phyloP scores from a whole-genome alignment of 2,113 vertebrate species.

The Chaetorhynchus papuensis region DNA sequence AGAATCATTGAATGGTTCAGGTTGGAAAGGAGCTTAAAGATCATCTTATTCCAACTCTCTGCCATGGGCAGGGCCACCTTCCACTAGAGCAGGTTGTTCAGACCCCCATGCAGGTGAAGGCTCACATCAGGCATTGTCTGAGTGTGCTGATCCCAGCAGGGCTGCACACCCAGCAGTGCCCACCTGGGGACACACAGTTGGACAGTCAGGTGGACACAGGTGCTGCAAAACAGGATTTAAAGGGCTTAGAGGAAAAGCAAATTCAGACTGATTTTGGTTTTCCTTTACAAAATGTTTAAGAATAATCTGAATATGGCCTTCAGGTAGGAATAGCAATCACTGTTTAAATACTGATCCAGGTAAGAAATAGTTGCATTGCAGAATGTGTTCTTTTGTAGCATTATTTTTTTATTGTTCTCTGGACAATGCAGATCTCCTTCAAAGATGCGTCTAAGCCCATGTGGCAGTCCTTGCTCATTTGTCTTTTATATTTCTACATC shows the following conservation, averaged over 20 bases:
- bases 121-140: background rate
- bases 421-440: background rate
- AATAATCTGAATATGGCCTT: slow-evolving; percentile 36
- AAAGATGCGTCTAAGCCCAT: slow-evolving; percentile 2
- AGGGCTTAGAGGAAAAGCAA: background rate
- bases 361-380: background rate
- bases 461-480: background rate
- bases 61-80: background rate
- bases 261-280: background rate
- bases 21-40: background rate
- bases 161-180: background rate
- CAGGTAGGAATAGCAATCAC: slow-evolving; percentile 29
- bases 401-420: background rate
- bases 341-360: slow-evolving; percentile 33
- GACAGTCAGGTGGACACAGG: background rate
- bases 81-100: background rate
- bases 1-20: too few species aligned
- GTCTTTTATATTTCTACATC: background rate
- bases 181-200: background rate
- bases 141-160: background rate
- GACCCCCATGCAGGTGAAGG: background rate
- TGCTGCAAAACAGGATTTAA: background rate
- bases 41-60: background rate
- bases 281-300: slow-evolving; percentile 6
- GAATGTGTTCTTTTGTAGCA: background rate